A percentile compares a stretch with the other conserved stretches of the same genome.
Evolutionary conservation across 1,140 invertebrate species (phyloP).

Genomic region (Acromyrmex heyeri): DNA sequence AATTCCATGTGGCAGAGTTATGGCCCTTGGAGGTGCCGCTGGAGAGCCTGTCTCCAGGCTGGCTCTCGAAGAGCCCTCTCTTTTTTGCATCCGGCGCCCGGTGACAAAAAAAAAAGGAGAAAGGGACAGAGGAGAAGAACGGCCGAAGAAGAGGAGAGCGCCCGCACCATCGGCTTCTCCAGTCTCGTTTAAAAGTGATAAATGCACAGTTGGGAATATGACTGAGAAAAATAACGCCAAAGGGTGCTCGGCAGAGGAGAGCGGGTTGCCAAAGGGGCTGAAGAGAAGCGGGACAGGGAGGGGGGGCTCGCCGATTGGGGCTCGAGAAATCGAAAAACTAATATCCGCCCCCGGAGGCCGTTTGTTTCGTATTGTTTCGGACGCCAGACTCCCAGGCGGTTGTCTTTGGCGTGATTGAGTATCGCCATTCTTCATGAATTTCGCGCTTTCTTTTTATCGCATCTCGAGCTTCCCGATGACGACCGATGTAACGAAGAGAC

Average conservation of each 20-base stretch:
- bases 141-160: conserved; percentile 53
- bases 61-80: conserved; percentile 54
- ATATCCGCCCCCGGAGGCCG: conserved; percentile 84
- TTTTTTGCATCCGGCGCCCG: conserved; percentile 53
- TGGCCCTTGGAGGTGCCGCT: conserved; percentile 71
- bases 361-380: conserved; percentile 86
- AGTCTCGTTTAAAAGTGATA: conserved; percentile 84
- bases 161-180: conserved; percentile 71
- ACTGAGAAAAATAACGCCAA: conserved; percentile 83
- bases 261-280: conserved; percentile 49
- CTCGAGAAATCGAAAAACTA: conserved; percentile 85
- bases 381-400: conserved; percentile 77
- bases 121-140: conserved; percentile 65
- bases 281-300: conserved; percentile 43
- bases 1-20: conserved; percentile 76
- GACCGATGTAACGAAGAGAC: conserved; percentile 64
- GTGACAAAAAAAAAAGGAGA: conserved; percentile 55
- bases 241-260: conserved; percentile 59
- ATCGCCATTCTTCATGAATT: conserved; percentile 83
- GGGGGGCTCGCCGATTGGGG: conserved; percentile 67
- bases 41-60: conserved; percentile 62
- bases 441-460: conserved; percentile 63
- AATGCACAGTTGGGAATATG: conserved; percentile 83
- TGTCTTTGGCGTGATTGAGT: conserved; percentile 84
- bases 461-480: conserved; percentile 62